Conservation (phyloP, 2,113 vertebrate species). For the Apodemus sylvaticus region DNA sequence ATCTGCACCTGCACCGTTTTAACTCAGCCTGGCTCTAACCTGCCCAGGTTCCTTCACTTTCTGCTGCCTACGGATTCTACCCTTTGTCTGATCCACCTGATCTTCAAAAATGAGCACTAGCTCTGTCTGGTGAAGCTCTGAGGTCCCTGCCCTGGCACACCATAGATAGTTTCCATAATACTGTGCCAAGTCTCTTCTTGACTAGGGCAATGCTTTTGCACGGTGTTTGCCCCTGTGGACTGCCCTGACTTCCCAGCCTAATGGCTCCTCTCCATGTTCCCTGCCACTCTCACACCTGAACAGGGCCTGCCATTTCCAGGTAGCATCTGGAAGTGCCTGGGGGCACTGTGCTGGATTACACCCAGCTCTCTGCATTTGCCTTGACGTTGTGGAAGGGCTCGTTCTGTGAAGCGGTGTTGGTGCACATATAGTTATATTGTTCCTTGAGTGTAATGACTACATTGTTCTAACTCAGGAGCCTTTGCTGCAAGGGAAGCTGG, state of each 20-base stretch:
- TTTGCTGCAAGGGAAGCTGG: background rate
- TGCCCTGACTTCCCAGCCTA: background rate
- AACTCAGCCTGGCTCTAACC: background rate
- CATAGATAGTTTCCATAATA: background rate
- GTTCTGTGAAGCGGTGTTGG: constrained; percentile 33
- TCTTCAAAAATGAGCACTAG: background rate
- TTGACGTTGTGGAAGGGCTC: background rate
- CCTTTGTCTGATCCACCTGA: background rate
- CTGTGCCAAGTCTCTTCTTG: background rate
- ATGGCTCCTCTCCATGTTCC: background rate
- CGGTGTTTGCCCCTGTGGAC: background rate
- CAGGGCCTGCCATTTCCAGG: background rate
- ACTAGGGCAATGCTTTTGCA: background rate
- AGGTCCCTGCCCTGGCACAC: background rate
- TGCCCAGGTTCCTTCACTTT: background rate
- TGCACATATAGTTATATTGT: constrained; percentile 36
- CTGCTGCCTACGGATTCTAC: background rate
- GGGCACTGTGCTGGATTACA: background rate
- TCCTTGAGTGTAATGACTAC: background rate
- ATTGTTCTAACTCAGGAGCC: constrained; percentile 18
- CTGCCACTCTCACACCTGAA: background rate
- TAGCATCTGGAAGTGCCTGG: background rate
- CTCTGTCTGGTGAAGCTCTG: background rate
- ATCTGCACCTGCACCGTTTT: background rate
- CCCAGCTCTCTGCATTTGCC: background rate